Evolutionary conservation across 2,113 vertebrate species (phyloP).

Genomic region (Nettapus auritus): DNA sequence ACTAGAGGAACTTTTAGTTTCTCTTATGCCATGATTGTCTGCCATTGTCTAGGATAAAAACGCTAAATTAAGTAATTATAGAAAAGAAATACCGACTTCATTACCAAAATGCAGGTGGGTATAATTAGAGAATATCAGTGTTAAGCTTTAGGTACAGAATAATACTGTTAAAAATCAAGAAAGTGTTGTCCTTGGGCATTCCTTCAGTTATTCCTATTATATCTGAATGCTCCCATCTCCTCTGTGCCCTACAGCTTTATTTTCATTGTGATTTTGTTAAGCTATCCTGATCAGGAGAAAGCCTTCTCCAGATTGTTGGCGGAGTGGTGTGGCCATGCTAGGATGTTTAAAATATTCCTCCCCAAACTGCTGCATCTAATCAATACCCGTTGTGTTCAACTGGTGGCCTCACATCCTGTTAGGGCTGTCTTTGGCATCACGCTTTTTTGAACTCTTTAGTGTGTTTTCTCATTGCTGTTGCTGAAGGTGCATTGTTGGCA

Average conservation of each 20-base stretch:
- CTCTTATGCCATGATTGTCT: not conserved
- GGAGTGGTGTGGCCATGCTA: not conserved
- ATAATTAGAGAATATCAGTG: not conserved
- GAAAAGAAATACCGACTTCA: not conserved
- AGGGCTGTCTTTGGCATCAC: slow-evolving; percentile 23
- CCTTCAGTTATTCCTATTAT: not conserved
- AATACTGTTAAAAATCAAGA: not conserved
- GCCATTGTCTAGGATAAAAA: not conserved
- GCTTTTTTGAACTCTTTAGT: slow-evolving; percentile 20
- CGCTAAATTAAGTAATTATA: not conserved
- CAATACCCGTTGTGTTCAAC: not conserved
- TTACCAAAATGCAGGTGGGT: not conserved
- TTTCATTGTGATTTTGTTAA: not conserved
- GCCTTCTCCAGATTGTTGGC: not conserved
- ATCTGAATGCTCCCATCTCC: not conserved
- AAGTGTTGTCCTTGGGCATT: not conserved
- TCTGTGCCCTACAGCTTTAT: not conserved
- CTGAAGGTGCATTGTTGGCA: slow-evolving; percentile 12
- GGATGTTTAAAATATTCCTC: not conserved
- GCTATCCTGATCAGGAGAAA: not conserved
- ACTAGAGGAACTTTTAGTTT: not conserved
- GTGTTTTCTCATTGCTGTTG: slow-evolving; percentile 25
- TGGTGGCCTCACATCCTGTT: not conserved
- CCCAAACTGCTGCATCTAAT: not conserved
- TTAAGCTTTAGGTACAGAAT: not conserved